These are phyloP conservation scores for Cryptotis parvus DNA, from an alignment of 2,113 vertebrate species.

Conservation along the genomic window DNA sequence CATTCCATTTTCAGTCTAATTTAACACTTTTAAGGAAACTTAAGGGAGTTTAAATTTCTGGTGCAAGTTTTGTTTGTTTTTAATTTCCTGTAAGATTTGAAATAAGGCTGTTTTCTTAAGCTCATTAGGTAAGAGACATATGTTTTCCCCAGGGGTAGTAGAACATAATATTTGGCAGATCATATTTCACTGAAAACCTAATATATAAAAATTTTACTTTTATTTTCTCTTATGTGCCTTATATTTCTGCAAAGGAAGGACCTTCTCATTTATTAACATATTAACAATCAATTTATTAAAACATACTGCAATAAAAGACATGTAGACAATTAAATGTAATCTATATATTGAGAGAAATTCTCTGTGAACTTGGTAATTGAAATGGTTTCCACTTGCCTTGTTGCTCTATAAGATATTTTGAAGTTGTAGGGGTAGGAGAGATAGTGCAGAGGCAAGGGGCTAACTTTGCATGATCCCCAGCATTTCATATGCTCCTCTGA, in stretches of 20 bases:
- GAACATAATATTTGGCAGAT: neutral
- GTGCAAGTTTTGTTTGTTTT: neutral
- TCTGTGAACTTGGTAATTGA: neutral
- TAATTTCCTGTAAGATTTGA: neutral
- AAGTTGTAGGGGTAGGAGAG: no score
- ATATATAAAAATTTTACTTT: neutral
- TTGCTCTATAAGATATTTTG: no score
- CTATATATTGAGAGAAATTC: neutral
- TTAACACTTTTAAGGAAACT: neutral
- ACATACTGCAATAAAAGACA: neutral
- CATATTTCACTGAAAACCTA: constrained; percentile 5
- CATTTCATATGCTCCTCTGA: no score
- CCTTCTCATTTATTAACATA: constrained; percentile 12
- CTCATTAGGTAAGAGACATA: constrained; percentile 4
- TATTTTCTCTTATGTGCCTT: neutral
- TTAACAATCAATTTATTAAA: constrained; percentile 36
- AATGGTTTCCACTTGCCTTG: neutral
- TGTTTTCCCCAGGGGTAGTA: neutral
- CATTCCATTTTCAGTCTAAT: constrained; percentile 28
- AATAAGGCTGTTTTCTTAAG: neutral
- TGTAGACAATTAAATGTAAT: neutral
- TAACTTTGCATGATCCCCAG: no score
- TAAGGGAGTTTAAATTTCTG: neutral
- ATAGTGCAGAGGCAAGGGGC: no score
- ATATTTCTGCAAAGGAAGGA: neutral